Percentiles rank a stretch among this genome's conserved stretches.
These are phyloP conservation scores for Pterostichus niger DNA, from an alignment of 2,888 invertebrate genomes.

Conservation along the genomic window DNA sequence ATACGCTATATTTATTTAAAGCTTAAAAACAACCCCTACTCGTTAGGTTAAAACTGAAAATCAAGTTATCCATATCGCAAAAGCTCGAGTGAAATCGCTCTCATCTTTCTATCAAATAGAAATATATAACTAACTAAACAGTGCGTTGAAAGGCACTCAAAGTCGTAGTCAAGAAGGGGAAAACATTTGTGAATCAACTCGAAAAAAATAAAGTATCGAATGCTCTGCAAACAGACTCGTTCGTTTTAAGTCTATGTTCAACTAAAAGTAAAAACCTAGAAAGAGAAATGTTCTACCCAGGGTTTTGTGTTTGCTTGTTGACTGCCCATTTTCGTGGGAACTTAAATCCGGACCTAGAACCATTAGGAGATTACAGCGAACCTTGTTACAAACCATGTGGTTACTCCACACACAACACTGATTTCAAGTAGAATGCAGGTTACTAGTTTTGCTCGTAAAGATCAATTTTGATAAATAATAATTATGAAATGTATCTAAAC, in stretches of 20 bases:
- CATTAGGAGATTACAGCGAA: background rate
- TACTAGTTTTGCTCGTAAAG: background rate
- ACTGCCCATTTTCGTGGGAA: constrained; percentile 56
- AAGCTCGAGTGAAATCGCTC: constrained; percentile 27
- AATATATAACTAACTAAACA: constrained; percentile 54
- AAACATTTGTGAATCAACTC: constrained; percentile 65
- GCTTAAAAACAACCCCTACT: background rate
- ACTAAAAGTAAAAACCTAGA: constrained; percentile 56
- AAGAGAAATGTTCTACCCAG: constrained; percentile 48
- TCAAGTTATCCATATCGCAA: constrained; percentile 28
- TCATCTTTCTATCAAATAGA: constrained; percentile 39
- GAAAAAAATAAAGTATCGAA: constrained; percentile 66
- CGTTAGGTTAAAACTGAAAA: constrained; percentile 27
- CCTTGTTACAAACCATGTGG: background rate
- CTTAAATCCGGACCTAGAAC: constrained; percentile 8
- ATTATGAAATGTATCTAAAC: constrained; percentile 25
- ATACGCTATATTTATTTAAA: too few species aligned
- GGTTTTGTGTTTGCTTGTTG: constrained; percentile 58
- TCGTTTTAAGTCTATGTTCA: constrained; percentile 48
- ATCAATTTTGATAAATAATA: constrained; percentile 40
- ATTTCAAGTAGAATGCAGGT: background rate
- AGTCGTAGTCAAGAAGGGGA: constrained; percentile 37
- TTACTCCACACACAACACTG: background rate
- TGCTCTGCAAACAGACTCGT: constrained; percentile 61
- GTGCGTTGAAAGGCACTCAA: constrained; percentile 51